Percentiles rank a stretch among this genome's conserved stretches.
Evolutionary conservation across 1,140 invertebrate genomes (phyloP).

Genomic region (Copidosoma floridanum): DNA sequence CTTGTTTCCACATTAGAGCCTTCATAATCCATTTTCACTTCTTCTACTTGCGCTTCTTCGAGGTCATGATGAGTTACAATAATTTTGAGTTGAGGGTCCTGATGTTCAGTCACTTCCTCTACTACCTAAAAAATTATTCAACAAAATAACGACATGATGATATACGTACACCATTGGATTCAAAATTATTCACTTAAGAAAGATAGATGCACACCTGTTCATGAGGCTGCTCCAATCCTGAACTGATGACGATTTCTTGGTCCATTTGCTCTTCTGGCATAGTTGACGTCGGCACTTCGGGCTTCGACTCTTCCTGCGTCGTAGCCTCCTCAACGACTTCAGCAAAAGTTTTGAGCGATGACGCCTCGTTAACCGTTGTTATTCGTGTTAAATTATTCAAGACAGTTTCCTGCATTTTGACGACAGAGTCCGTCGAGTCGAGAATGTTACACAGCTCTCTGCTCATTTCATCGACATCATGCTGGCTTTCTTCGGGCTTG

Average conservation of each 20-base stretch:
- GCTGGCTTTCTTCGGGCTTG: constrained; percentile 39
- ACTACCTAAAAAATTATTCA: constrained; percentile 2
- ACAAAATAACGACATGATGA: too few species aligned
- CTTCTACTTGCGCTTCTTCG: too few species aligned
- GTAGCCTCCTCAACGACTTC: constrained; percentile 2
- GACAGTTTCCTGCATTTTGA: constrained; percentile 52
- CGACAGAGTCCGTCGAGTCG: constrained; percentile 47
- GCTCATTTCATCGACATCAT: constrained; percentile 51
- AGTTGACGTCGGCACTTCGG: background rate
- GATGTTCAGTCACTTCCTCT: background rate
- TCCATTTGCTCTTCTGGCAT: constrained; percentile 16
- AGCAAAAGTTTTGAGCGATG: background rate
- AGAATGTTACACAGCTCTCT: constrained; percentile 50
- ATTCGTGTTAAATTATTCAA: constrained; percentile 47
- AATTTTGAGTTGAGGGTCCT: constrained; percentile 5
- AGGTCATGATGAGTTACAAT: constrained; percentile 18
- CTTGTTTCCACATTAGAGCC: background rate
- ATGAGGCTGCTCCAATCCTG: background rate
- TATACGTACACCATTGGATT: background rate
- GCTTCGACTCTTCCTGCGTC: constrained; percentile 7
- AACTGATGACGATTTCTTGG: constrained; percentile 9
- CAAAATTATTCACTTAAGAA: background rate
- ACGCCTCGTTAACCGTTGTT: constrained; percentile 26
- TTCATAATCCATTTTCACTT: constrained; percentile 12
- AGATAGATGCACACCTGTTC: constrained; percentile 11